phyloP scores from a whole-genome alignment of 2,797 vertebrate genomes.

The Chaetophractus vellerosus region DNA sequence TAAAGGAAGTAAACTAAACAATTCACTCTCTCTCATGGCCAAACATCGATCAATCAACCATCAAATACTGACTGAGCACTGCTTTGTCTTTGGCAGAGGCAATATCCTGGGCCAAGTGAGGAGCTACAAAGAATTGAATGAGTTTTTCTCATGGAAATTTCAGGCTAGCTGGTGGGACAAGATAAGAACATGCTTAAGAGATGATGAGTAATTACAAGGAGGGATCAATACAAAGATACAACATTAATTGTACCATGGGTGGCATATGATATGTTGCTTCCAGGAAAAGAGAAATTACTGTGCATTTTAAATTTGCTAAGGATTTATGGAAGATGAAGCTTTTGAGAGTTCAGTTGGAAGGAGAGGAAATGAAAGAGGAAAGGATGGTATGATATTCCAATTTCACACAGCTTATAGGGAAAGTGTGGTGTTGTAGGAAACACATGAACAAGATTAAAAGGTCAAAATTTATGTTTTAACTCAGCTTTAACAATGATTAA shows the following conservation, averaged over 20 bases:
- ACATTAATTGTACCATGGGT: neutral
- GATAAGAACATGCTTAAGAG: neutral
- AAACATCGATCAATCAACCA: neutral
- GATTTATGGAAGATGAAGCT: neutral
- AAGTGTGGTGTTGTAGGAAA: neutral
- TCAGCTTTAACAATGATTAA: neutral
- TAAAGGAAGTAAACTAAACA: constrained; percentile 44
- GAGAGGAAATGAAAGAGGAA: neutral
- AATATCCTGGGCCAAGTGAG: neutral
- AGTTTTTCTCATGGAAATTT: neutral
- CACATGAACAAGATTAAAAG: neutral
- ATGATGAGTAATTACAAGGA: neutral
- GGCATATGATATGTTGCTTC: neutral
- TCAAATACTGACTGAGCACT: neutral
- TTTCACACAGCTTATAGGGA: neutral
- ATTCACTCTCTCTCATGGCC: neutral
- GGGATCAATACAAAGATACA: neutral
- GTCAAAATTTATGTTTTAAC: neutral
- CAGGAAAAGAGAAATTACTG: neutral
- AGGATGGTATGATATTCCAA: neutral
- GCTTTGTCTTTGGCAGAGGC: neutral
- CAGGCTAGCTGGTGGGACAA: neutral
- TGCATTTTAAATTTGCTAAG: neutral
- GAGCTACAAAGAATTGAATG: neutral
- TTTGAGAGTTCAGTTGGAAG: neutral